Evolutionary conservation across 2,113 vertebrate genomes (phyloP).

Genomic region (Sinocyclocheilus maitianheensis): DNA sequence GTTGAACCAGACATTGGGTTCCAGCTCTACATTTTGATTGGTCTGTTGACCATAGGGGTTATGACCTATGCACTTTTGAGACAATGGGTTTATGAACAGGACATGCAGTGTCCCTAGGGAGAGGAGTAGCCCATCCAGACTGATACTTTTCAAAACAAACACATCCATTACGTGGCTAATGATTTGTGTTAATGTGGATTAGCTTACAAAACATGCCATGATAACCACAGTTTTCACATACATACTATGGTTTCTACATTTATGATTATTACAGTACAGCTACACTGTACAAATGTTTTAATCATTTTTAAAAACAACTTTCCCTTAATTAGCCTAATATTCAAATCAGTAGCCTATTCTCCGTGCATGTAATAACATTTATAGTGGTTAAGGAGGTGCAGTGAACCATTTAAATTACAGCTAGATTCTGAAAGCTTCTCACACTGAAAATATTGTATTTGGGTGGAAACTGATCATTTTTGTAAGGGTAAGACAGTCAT

Average conservation of each 20-base stretch:
- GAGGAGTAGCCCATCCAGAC: not conserved
- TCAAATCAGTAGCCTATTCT: not conserved
- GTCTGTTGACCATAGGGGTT: slow-evolving; percentile 56
- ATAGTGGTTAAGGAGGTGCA: not conserved
- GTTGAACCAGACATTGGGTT: slow-evolving; percentile 62
- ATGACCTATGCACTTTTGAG: slow-evolving; percentile 50
- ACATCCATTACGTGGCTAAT: not conserved
- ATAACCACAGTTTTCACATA: not conserved
- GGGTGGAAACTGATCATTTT: not conserved
- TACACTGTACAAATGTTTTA: not conserved
- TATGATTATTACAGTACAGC: not conserved
- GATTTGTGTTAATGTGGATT: not conserved
- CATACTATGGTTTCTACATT: not conserved
- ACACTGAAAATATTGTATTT: not conserved
- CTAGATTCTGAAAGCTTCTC: not conserved
- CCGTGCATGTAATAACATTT: too few species aligned
- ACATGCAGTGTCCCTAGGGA: slow-evolving; percentile 22
- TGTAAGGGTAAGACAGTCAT: not conserved
- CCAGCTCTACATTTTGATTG: slow-evolving; percentile 56
- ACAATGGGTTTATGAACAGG: slow-evolving; percentile 29
- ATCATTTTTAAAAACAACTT: not conserved
- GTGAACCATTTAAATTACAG: not conserved
- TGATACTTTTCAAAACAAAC: not conserved
- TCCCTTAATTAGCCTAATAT: not conserved
- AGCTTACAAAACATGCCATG: not conserved